Base-by-base conservation (phyloP, 2,888 invertebrate species). In the Chydorus sphaericus region DNA sequence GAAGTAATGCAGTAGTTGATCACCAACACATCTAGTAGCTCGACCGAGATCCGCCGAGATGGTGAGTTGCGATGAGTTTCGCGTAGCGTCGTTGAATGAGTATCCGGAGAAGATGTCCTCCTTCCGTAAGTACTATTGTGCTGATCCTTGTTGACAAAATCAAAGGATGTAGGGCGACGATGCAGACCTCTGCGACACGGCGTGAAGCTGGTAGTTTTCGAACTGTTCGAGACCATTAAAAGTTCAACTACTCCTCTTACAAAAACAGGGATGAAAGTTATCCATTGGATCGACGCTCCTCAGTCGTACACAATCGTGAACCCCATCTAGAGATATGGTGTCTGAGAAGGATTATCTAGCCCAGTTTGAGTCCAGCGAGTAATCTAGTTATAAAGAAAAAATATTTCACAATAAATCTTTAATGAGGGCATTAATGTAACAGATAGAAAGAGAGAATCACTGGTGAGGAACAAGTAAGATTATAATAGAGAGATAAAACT, bases 281-380 rank as follows among this genome's bases (percentile, higher is more conserved):
- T 44, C 26, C 44, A 44, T 28, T 4, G 16, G 26, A 20, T 44
- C 44, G n/a, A n/a, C n/a, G 5, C 44, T 10, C 14, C 52, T 33
- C 37, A 52, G 26, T 14, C 52, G 33, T 33, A 36, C 52, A 23
- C 52, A 36, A 10, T 52, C 52, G 36, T 52, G n/a, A 23, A 36
- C 52, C 52, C 52, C 33, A n/a, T 52, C 52, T 11, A 52, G 52
- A 20, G 52, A 52, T n/a, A n/a, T 18, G n/a, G n/a, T n/a, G 52
- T 33, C 36, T 36, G 6, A 36, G 36, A 36, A 23, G 5, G 23
- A 23, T 36, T 36, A 33, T 52, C 52, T 14, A n/a, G n/a, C n/a
- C n/a, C n/a, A n/a, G 52, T 52, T 26, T 52, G 52, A 18, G 52
- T 52, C 33, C 33, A 16, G 29, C 51, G 29, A 14, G n/a, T 51